Evolutionary conservation across 2,888 invertebrate species (phyloP).

Genomic region (Apomyelois bistriatella): DNA sequence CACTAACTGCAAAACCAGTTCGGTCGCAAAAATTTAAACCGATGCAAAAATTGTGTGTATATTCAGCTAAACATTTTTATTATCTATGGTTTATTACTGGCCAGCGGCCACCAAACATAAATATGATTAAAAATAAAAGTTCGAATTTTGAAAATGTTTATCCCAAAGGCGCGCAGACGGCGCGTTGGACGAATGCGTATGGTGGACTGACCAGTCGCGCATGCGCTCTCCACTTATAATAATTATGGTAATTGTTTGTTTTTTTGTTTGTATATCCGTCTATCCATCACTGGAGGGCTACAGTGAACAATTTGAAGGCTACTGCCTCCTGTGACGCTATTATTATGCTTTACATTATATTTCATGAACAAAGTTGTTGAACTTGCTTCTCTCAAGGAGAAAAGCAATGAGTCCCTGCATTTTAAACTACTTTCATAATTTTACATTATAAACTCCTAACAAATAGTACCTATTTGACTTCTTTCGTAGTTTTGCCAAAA

Average conservation of each 20-base stretch:
- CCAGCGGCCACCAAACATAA: constrained; percentile 13
- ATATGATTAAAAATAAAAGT: constrained; percentile 18
- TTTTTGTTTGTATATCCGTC: constrained; percentile 62
- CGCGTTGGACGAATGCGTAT: constrained; percentile 43
- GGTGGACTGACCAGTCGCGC: constrained; percentile 52
- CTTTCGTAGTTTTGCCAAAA: too few species aligned
- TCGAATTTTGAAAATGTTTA: constrained; percentile 24
- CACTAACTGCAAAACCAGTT: constrained; percentile 48
- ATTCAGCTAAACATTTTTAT: constrained; percentile 29
- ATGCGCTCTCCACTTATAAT: constrained; percentile 65
- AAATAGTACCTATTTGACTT: too few species aligned
- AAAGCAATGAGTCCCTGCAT: too few species aligned
- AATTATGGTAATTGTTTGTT: constrained; percentile 66
- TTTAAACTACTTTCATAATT: too few species aligned
- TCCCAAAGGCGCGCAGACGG: constrained; percentile 29
- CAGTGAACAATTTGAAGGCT: constrained; percentile 47
- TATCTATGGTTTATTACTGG: constrained; percentile 19
- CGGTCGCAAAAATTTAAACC: constrained; percentile 18
- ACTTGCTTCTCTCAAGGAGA: background rate
- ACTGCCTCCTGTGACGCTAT: constrained; percentile 19
- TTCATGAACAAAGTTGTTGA: background rate
- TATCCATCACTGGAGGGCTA: constrained; percentile 29
- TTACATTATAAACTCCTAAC: too few species aligned
- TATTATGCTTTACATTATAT: constrained; percentile 9
- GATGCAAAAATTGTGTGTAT: constrained; percentile 12